These are phyloP conservation scores for Neopelma chrysocephalum DNA, from an alignment of 2,797 vertebrate species.

Conservation along the genomic window DNA sequence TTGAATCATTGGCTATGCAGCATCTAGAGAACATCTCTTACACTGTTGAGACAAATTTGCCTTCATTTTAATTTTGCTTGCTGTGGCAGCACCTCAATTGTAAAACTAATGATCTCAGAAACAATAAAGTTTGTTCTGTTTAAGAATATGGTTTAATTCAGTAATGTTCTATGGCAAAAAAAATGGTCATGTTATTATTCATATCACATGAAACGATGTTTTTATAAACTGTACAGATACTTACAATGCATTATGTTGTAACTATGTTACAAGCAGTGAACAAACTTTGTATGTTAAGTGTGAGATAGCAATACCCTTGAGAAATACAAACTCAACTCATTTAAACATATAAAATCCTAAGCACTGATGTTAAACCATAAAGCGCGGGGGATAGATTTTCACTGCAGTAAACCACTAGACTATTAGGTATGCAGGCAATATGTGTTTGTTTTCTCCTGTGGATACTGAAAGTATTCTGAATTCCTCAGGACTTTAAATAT, in stretches of 20 bases:
- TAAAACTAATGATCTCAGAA: neutral
- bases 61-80: neutral
- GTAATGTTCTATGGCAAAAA: neutral
- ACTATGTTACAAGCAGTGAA: neutral
- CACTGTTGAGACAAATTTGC: neutral
- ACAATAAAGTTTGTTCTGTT: neutral
- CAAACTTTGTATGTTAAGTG: neutral
- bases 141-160: neutral
- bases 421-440: slow-evolving; percentile 43
- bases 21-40: neutral
- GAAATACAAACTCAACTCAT: neutral
- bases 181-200: neutral
- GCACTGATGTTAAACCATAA: slow-evolving; percentile 15
- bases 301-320: neutral
- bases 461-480: slow-evolving; percentile 29
- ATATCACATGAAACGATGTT: neutral
- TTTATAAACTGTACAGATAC: neutral
- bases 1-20: neutral
- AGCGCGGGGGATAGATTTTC: slow-evolving; percentile 11
- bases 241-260: neutral
- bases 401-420: neutral
- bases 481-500: slow-evolving; percentile 51
- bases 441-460: slow-evolving; percentile 22
- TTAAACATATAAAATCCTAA: neutral
- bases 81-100: neutral